Evolutionary conservation across 2,797 vertebrate genomes (phyloP).

Genomic region (Malurus leucopterus): DNA sequence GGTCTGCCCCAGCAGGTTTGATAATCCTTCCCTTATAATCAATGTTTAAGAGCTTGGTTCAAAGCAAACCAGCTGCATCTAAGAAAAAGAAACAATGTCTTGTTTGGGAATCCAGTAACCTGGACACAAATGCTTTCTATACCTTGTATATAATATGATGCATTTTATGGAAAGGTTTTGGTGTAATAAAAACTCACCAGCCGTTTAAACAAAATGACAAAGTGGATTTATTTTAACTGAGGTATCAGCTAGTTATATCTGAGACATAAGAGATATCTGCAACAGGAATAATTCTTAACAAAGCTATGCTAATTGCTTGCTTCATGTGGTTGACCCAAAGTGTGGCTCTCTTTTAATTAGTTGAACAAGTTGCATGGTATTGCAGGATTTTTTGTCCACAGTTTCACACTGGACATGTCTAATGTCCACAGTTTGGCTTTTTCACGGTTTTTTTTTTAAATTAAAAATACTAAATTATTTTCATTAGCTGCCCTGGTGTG

Average conservation of each 20-base stretch:
- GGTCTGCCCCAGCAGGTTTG: neutral
- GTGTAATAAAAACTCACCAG: neutral
- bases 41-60: neutral
- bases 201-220: neutral
- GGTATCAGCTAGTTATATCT: neutral
- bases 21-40: neutral
- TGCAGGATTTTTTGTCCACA: neutral
- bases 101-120: neutral
- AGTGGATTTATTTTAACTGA: neutral
- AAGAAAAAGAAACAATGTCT: neutral
- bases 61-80: neutral
- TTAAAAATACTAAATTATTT: neutral
- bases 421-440: neutral
- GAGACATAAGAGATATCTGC: neutral
- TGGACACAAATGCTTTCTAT: neutral
- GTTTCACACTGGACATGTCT: neutral
- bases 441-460: neutral
- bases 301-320: neutral
- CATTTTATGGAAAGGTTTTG: neutral
- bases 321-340: neutral
- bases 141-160: neutral
- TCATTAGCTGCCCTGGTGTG: neutral
- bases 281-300: neutral
- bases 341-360: neutral
- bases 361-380: neutral